A percentile compares a stretch with the other conserved stretches of the same genome.
These are phyloP conservation scores for Troides aeacus DNA, from an alignment of 2,888 invertebrate species.

Conservation along the genomic window DNA sequence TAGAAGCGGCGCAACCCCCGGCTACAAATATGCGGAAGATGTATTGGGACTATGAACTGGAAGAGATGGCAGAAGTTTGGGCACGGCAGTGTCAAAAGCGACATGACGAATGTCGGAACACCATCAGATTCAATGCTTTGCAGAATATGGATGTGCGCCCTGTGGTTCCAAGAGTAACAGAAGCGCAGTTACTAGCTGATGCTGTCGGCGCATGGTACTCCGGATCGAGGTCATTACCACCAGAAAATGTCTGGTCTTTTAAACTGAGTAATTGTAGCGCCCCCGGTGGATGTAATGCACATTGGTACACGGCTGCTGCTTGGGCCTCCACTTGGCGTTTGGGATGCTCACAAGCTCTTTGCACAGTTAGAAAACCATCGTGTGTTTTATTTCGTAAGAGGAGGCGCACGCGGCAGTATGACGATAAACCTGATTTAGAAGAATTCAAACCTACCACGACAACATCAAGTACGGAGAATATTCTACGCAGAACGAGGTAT, in stretches of 20 bases:
- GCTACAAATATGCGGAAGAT: constrained; percentile 76
- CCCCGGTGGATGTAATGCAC: constrained; percentile 66
- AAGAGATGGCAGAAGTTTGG: constrained; percentile 71
- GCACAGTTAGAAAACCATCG: constrained; percentile 60
- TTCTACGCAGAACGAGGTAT: constrained; percentile 59
- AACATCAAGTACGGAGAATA: constrained; percentile 44
- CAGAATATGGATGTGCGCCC: constrained; percentile 74
- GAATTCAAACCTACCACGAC: constrained; percentile 36
- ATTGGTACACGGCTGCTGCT: constrained; percentile 70
- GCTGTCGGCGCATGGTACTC: constrained; percentile 73
- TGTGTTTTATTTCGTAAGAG: constrained; percentile 58
- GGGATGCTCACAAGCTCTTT: constrained; percentile 69
- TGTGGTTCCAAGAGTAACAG: constrained; percentile 60
- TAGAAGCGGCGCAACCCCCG: constrained; percentile 71
- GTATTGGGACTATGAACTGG: constrained; percentile 76
- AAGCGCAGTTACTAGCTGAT: constrained; percentile 69
- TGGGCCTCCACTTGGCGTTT: constrained; percentile 74
- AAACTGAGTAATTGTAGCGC: constrained; percentile 63
- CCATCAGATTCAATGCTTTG: constrained; percentile 65
- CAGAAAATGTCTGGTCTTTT: constrained; percentile 66
- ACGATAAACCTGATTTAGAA: constrained; percentile 12
- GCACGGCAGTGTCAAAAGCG: constrained; percentile 73
- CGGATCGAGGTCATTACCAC: constrained; percentile 60
- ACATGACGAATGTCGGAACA: constrained; percentile 75
- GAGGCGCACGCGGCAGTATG: constrained; percentile 36